Percentiles rank a stretch among this genome's conserved stretches.
phyloP scores from a whole-genome alignment of 2,113 vertebrate species.

The Upupa epops region DNA sequence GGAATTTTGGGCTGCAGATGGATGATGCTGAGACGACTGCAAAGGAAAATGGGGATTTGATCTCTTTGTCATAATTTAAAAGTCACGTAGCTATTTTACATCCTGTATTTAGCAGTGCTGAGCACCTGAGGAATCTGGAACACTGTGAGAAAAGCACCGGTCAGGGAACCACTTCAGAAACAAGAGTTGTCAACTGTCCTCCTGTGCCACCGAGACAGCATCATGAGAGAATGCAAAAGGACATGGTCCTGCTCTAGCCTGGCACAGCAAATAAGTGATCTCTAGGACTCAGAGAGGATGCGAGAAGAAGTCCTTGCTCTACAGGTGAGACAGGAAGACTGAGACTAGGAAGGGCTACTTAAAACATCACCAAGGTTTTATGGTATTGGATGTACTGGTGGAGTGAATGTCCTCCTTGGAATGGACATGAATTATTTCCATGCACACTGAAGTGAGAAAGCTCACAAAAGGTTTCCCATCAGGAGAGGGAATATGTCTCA shows the following conservation, averaged over 20 bases:
- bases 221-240: background rate
- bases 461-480: background rate
- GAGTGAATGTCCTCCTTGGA: background rate
- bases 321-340: background rate
- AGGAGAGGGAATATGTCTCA: background rate
- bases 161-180: background rate
- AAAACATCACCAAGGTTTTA: background rate
- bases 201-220: background rate
- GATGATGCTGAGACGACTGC: background rate
- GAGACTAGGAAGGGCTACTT: background rate
- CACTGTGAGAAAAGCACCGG: rapidly evolving
- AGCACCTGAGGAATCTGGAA: background rate
- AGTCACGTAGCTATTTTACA: background rate
- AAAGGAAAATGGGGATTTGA: background rate
- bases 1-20: background rate
- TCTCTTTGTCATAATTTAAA: background rate
- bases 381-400: background rate
- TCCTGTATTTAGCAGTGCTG: background rate
- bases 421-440: background rate
- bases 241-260: background rate
- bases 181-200: background rate
- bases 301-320: background rate
- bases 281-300: background rate
- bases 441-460: background rate
- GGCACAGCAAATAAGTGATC: rapidly evolving